These are phyloP conservation scores for Hydra vulgaris DNA, from an alignment of 30 jellyfish, hydroid and myxozoan genomes.

Conservation along the genomic window DNA sequence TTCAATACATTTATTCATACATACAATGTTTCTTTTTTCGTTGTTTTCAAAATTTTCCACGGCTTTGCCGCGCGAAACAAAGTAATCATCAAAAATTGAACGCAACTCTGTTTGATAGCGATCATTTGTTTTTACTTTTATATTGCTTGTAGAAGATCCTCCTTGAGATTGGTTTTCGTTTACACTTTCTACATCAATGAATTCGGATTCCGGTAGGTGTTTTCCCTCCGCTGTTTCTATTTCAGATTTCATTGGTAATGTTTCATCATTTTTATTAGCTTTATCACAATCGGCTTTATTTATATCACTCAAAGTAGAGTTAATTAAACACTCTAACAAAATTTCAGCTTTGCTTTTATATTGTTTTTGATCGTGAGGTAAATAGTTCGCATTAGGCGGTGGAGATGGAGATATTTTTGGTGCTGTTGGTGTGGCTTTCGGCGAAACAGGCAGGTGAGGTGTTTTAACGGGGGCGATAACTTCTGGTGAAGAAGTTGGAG, in stretches of 20 bases:
- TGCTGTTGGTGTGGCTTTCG: neutral
- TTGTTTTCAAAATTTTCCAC: slow-evolving; percentile 16
- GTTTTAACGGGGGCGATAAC: neutral
- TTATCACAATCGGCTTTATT: neutral
- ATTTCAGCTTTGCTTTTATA: neutral
- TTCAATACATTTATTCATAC: slow-evolving; percentile 12
- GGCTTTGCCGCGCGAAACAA: neutral
- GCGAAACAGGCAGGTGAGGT: neutral
- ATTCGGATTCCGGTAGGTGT: neutral
- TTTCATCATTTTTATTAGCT: neutral
- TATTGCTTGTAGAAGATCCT: neutral
- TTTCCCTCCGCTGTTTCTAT: neutral
- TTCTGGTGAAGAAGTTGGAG: neutral
- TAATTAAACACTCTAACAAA: neutral
- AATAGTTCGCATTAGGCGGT: neutral
- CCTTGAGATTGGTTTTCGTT: neutral
- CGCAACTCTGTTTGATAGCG: neutral
- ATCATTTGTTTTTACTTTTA: neutral
- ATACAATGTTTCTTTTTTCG: slow-evolving; percentile 4
- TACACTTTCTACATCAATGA: neutral
- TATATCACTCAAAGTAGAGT: neutral
- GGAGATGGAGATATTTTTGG: neutral
- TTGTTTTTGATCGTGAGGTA: neutral
- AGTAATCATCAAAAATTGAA: slow-evolving; percentile 3
- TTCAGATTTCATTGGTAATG: neutral